These are phyloP conservation scores for Rhysida immarginata DNA, from an alignment of 1,140 invertebrate genomes.

Conservation along the genomic window DNA sequence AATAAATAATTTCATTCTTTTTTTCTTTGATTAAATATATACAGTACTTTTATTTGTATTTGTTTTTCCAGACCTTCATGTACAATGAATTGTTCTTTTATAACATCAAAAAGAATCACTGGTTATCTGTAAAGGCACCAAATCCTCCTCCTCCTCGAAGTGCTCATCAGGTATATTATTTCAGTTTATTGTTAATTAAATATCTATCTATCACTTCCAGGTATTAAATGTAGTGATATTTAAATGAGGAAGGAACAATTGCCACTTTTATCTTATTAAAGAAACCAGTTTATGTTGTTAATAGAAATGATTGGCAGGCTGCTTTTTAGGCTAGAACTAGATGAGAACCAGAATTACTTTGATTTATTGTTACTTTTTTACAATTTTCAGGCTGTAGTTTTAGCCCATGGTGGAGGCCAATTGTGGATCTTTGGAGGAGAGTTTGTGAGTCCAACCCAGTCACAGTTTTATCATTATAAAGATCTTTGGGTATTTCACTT, in stretches of 20 bases:
- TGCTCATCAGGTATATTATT: conserved; percentile 51
- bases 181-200: background rate
- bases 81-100: conserved; percentile 76
- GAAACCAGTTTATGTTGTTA: conserved; percentile 13
- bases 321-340: background rate
- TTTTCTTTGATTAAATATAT: conserved; percentile 11
- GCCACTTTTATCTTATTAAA: background rate
- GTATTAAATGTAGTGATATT: too few relatives aligned
- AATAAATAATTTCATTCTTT: background rate
- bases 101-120: conserved; percentile 61
- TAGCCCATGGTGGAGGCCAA: conserved; percentile 57
- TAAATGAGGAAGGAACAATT: too few relatives aligned
- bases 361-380: too few relatives aligned
- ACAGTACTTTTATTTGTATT: conserved; percentile 8
- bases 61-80: conserved; percentile 49
- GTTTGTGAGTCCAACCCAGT: conserved; percentile 72
- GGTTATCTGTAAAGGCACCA: conserved; percentile 61
- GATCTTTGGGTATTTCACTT: conserved; percentile 78
- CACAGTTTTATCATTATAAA: conserved; percentile 86
- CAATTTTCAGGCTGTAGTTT: conserved; percentile 36
- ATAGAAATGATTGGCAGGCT: conserved; percentile 6
- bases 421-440: conserved; percentile 77
- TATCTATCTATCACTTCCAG: too few relatives aligned
- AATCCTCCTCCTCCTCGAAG: conserved; percentile 67
- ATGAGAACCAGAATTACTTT: conserved; percentile 5